These are phyloP conservation scores for Aproaerema taeniolella DNA, from an alignment of 2,888 invertebrate genomes.

Conservation along the genomic window DNA sequence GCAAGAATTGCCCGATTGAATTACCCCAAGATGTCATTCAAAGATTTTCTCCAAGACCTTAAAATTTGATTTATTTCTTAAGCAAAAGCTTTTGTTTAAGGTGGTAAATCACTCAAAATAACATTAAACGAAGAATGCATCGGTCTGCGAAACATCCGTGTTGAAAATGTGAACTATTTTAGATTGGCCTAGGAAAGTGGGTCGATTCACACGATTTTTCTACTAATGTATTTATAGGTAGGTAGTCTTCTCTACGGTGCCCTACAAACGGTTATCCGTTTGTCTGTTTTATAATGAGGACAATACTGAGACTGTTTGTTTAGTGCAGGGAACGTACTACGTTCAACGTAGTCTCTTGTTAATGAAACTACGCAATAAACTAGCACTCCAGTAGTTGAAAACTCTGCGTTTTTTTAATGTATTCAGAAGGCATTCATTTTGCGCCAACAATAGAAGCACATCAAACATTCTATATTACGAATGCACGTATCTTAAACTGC, in stretches of 20 bases:
- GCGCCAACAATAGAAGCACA: no score
- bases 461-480: no score
- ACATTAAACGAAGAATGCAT: slow-evolving; percentile 22
- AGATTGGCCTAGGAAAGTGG: slow-evolving; percentile 38
- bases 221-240: slow-evolving; percentile 20
- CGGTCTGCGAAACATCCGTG: slow-evolving; percentile 40
- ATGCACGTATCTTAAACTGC: no score
- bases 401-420: no score
- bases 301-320: slow-evolving; percentile 27
- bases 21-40: slow-evolving; percentile 1
- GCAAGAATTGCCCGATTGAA: slow-evolving; percentile 9
- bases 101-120: slow-evolving; percentile 7
- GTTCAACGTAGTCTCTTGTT: no score
- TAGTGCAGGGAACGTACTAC: slow-evolving; percentile 15
- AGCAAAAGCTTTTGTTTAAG: no score
- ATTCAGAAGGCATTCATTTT: no score
- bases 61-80: background rate
- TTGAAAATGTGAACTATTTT: slow-evolving; percentile 27
- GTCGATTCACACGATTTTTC: slow-evolving; percentile 35
- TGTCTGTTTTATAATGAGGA: slow-evolving; percentile 21
- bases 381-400: no score
- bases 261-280: slow-evolving; percentile 6
- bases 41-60: background rate
- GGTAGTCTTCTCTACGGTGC: slow-evolving; percentile 5
- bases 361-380: no score